Conservation (phyloP, 2,113 vertebrate genomes). For the Mastomys coucha region DNA sequence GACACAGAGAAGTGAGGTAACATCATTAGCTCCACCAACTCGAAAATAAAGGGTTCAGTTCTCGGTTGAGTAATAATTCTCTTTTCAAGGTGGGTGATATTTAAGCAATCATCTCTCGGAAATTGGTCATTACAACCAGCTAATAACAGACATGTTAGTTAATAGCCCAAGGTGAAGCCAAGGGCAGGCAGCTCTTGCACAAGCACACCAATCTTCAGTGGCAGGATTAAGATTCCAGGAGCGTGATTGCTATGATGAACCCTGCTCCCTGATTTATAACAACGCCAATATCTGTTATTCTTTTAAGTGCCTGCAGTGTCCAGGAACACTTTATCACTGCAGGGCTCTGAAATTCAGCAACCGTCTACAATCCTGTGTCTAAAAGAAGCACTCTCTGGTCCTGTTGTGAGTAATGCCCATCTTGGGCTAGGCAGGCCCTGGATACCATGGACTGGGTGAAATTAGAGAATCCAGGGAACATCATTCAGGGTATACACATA, state of each 20-base stretch:
- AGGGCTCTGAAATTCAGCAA: conserved; percentile 76
- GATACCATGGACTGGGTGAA: background rate
- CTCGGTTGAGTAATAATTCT: conserved; percentile 90
- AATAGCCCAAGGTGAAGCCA: conserved; percentile 90
- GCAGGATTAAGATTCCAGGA: conserved; percentile 88
- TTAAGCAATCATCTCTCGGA: conserved; percentile 91
- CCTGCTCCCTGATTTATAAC: conserved; percentile 90
- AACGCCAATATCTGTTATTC: conserved; percentile 87
- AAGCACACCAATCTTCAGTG: conserved; percentile 81
- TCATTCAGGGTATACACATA: background rate
- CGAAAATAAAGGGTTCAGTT: conserved; percentile 88
- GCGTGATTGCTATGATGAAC: conserved; percentile 88
- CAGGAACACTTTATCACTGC: conserved; percentile 86
- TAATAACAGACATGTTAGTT: conserved; percentile 91
- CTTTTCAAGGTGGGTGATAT: conserved; percentile 90
- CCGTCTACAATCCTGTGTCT: background rate
- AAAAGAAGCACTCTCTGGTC: conserved; percentile 29
- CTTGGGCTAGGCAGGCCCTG: background rate
- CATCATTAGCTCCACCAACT: conserved; percentile 89
- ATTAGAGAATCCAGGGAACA: background rate
- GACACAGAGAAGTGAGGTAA: conserved; percentile 79
- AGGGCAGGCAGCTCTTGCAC: conserved; percentile 82
- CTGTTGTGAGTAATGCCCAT: background rate
- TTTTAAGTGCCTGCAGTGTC: conserved; percentile 74
- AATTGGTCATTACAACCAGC: conserved; percentile 91